phyloP scores from a whole-genome alignment of 2,888 invertebrate genomes.

The Heteromurus nitidus region DNA sequence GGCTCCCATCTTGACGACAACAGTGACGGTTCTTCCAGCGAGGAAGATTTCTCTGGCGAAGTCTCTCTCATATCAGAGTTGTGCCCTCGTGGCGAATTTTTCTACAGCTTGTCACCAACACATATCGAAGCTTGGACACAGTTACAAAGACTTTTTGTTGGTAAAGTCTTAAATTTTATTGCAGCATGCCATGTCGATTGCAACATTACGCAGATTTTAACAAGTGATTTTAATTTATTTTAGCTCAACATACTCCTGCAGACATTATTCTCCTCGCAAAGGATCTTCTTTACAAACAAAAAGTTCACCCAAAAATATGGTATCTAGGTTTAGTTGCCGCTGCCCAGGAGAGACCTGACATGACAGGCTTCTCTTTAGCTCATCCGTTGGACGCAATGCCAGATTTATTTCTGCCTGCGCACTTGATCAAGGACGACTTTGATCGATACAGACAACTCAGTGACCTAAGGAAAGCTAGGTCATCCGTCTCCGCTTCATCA shows the following conservation, averaged over 20 bases:
- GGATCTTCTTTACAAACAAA: conserved; percentile 42
- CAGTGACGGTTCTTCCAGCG: conserved; percentile 39
- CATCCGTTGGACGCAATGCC: conserved; percentile 64
- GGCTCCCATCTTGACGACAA: conserved; percentile 39
- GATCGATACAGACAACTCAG: conserved; percentile 37
- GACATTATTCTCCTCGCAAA: conserved; percentile 44
- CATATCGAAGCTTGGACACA: conserved; percentile 39
- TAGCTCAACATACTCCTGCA: conserved; percentile 33
- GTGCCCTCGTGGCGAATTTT: conserved; percentile 46
- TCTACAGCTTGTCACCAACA: conserved; percentile 51
- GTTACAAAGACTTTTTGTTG: conserved; percentile 45
- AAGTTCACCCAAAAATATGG: conserved; percentile 63
- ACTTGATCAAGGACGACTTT: conserved; percentile 55
- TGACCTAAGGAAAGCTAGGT: neutral
- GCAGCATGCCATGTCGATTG: no score
- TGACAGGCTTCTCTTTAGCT: conserved; percentile 51
- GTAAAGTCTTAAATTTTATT: neutral
- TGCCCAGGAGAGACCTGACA: conserved; percentile 53
- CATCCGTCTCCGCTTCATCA: no score
- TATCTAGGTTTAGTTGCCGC: conserved; percentile 52
- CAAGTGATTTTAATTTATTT: neutral
- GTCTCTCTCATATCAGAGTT: conserved; percentile 35
- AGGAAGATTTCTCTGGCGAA: conserved; percentile 55
- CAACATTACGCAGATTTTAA: no score
- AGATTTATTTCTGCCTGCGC: conserved; percentile 60